Evolutionary conservation across 2,113 vertebrate species (phyloP).

Genomic region (Callaeas wilsoni): DNA sequence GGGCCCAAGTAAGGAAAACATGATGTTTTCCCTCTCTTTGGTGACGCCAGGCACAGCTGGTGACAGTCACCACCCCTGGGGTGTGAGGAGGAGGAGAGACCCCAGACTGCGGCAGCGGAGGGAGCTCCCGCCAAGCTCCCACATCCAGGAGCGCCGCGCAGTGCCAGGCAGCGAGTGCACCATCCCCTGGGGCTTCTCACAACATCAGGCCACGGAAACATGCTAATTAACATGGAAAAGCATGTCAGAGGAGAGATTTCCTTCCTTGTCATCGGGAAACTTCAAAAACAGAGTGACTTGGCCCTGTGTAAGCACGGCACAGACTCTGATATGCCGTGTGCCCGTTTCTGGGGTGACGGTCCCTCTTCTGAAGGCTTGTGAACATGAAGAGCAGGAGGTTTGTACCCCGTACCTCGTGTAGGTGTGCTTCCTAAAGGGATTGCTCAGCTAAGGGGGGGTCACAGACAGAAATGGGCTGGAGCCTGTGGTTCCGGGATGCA

Average conservation of each 20-base stretch:
- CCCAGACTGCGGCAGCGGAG: background rate
- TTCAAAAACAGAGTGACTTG: background rate
- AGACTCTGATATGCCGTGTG: fast-evolving
- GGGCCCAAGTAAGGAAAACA: background rate
- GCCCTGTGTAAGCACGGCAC: fast-evolving
- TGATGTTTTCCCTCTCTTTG: background rate
- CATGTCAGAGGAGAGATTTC: background rate
- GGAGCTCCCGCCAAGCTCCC: background rate
- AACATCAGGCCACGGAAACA: background rate
- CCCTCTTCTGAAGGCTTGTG: background rate
- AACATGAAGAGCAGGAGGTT: background rate
- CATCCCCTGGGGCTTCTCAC: background rate
- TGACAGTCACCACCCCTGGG: background rate
- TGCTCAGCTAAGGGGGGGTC: background rate
- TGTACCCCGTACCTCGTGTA: fast-evolving
- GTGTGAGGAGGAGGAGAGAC: background rate
- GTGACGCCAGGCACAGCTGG: background rate
- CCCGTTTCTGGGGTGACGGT: background rate
- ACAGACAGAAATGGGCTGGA: background rate
- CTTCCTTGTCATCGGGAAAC: background rate
- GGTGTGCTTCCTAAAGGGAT: background rate
- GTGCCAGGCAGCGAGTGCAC: background rate
- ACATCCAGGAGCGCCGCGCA: fast-evolving
- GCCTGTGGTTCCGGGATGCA: background rate
- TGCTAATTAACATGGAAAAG: background rate